Evolutionary conservation across 1,140 invertebrate genomes (phyloP).

Genomic region (Trachymyrmex cornetzi): DNA sequence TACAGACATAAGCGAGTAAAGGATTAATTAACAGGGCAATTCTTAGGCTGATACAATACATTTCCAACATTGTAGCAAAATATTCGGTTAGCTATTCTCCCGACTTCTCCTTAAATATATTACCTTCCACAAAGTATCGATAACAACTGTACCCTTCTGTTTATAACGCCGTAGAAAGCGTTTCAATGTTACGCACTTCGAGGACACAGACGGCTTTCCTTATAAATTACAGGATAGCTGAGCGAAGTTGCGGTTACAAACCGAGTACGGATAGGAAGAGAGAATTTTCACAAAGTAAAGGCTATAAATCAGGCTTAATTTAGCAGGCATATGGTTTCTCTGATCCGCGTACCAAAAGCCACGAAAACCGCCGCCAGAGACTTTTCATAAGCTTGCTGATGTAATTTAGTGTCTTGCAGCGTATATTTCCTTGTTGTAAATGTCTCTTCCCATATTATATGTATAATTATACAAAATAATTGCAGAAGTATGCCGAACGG

Average conservation of each 20-base stretch:
- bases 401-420: slow-evolving; percentile 2
- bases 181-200: slow-evolving; percentile 27
- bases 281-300: slow-evolving; percentile 41
- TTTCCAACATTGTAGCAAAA: neutral
- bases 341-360: neutral
- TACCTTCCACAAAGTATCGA: slow-evolving; percentile 6
- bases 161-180: slow-evolving; percentile 4
- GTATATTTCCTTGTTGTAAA: neutral
- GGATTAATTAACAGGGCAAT: neutral
- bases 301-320: slow-evolving; percentile 64
- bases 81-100: neutral
- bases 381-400: slow-evolving; percentile 36
- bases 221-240: slow-evolving; percentile 24
- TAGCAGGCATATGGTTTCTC: slow-evolving; percentile 49
- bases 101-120: slow-evolving; percentile 10
- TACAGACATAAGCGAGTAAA: neutral
- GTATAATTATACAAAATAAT: neutral
- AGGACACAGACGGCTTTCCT: neutral
- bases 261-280: slow-evolving; percentile 4
- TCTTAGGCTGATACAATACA: neutral
- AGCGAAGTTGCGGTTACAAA: slow-evolving; percentile 26
- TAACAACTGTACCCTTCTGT: neutral
- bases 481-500: neutral
- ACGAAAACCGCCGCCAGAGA: slow-evolving; percentile 5
- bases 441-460: neutral